phyloP scores from a whole-genome alignment of 2,888 invertebrate species.

The Caenorhabditis plicata region DNA sequence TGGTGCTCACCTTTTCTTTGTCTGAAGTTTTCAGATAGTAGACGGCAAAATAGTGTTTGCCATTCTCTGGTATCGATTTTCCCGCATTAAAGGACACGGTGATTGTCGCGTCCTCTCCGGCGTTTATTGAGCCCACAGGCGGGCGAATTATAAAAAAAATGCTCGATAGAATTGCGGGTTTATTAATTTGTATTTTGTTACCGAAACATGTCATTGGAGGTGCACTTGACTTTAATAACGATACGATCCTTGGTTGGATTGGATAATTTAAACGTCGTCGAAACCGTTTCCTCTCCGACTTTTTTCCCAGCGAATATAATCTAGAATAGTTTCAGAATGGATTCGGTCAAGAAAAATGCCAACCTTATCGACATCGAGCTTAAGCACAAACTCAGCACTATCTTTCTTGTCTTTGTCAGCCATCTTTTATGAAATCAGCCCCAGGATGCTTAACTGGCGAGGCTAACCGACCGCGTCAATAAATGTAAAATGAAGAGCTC shows the following conservation, averaged over 20 bases:
- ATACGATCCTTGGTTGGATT: slow-evolving; percentile 42
- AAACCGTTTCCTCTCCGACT: slow-evolving; percentile 42
- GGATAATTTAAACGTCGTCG: slow-evolving; percentile 34
- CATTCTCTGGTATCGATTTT: slow-evolving; percentile 46
- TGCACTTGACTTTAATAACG: slow-evolving; percentile 54
- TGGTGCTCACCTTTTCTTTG: slow-evolving; percentile 13
- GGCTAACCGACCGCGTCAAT: too few species aligned
- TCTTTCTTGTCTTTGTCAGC: slow-evolving; percentile 1
- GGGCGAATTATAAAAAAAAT: slow-evolving; percentile 35
- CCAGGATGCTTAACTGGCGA: not conserved
- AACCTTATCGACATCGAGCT: slow-evolving; percentile 1
- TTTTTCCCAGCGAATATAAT: slow-evolving; percentile 8
- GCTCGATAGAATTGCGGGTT: not conserved
- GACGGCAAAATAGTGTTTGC: slow-evolving; percentile 56
- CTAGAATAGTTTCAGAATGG: not conserved
- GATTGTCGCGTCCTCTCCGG: slow-evolving; percentile 9
- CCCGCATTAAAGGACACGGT: slow-evolving; percentile 35
- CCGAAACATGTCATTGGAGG: slow-evolving; percentile 54
- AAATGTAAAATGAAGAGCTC: too few species aligned
- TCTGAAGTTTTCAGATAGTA: slow-evolving; percentile 44
- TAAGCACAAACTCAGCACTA: not conserved
- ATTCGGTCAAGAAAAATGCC: not conserved
- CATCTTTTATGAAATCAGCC: not conserved
- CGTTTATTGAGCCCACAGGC: slow-evolving; percentile 41
- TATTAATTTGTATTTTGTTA: slow-evolving; percentile 1